These are phyloP conservation scores for Melanotaenia trifasciata DNA, from an alignment of 2,797 vertebrate genomes.

Conservation along the genomic window DNA sequence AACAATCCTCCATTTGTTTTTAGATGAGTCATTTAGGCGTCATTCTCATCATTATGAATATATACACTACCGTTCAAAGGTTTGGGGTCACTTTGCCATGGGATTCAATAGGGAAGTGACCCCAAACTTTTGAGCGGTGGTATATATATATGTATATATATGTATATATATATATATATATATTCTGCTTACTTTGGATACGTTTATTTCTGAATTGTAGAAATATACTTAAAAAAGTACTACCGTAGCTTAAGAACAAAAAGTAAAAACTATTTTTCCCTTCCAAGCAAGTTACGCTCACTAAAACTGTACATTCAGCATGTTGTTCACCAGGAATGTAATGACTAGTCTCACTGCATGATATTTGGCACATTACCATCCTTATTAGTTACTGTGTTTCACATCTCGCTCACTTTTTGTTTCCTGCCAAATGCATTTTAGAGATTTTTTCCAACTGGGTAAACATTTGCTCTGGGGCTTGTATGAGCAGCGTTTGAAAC, in stretches of 20 bases:
- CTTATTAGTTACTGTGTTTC: constrained; percentile 55
- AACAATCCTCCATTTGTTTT: neutral
- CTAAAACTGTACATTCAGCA: constrained; percentile 51
- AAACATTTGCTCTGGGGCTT: constrained; percentile 66
- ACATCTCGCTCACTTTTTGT: constrained; percentile 52
- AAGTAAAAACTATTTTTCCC: neutral
- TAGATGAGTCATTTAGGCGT: constrained; percentile 11
- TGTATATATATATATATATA: too few species aligned
- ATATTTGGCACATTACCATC: constrained; percentile 52
- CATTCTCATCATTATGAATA: constrained; percentile 2
- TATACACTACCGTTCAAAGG: neutral
- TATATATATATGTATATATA: neutral
- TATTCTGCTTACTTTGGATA: too few species aligned
- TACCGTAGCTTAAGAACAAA: neutral
- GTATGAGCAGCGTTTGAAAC: constrained; percentile 49
- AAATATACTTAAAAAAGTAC: constrained; percentile 10
- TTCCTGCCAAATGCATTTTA: constrained; percentile 66
- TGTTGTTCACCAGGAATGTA: constrained; percentile 34
- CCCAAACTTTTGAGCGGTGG: too few species aligned
- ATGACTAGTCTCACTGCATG: constrained; percentile 25
- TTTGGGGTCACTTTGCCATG: too few species aligned
- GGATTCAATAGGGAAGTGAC: too few species aligned
- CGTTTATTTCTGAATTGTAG: too few species aligned
- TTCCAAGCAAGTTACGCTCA: constrained; percentile 34
- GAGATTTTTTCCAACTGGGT: constrained; percentile 61